Conservation (phyloP, 2,113 vertebrate genomes). For the Boulengeromyrus knoepffleri region DNA sequence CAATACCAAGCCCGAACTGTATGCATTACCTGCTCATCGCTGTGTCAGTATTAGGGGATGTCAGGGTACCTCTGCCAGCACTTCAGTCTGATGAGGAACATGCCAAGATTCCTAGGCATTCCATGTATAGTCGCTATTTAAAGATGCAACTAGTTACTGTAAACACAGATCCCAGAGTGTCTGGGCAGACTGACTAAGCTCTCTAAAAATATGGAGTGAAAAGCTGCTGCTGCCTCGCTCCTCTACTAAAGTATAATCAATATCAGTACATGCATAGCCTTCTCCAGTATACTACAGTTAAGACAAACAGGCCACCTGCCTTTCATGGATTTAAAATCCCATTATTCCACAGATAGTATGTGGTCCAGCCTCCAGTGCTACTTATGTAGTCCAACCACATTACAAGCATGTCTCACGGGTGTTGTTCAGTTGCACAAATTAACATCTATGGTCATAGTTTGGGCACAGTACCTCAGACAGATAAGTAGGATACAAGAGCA, state of each 20-base stretch:
- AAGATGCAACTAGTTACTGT: constrained; percentile 45
- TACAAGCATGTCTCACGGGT: not conserved
- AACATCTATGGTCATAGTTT: not conserved
- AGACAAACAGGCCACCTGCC: not conserved
- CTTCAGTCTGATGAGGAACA: not conserved
- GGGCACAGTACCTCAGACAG: not conserved
- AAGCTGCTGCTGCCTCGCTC: not conserved
- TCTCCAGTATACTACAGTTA: not conserved
- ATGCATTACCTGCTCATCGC: not conserved
- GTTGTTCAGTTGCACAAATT: not conserved
- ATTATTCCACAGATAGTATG: not conserved
- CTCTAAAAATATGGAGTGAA: constrained; percentile 29
- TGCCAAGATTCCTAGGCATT: not conserved
- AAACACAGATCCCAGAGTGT: constrained; percentile 25
- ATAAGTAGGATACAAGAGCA: not conserved
- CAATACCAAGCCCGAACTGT: not conserved
- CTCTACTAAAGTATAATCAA: not conserved
- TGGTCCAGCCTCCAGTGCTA: not conserved
- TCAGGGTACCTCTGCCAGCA: not conserved
- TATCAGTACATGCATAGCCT: not conserved
- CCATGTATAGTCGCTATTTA: constrained; percentile 1
- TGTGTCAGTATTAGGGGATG: not conserved
- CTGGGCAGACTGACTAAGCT: not conserved
- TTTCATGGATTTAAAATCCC: not conserved
- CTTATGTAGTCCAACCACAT: not conserved